phyloP scores from a whole-genome alignment of 2,888 invertebrate species.

The Eledone cirrhosa region DNA sequence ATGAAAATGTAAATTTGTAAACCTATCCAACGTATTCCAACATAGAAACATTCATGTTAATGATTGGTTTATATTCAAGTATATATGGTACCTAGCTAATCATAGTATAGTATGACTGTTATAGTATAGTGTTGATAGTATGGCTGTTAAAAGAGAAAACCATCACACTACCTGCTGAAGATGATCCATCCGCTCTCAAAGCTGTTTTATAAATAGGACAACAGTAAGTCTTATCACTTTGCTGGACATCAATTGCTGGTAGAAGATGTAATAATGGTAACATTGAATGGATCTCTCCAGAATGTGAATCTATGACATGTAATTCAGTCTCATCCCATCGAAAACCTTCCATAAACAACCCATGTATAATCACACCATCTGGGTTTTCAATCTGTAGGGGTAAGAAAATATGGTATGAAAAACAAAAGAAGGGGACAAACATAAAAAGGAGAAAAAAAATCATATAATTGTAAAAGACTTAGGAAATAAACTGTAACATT shows the following conservation, averaged over 20 bases:
- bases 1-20: no score
- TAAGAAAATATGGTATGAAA: background rate
- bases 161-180: constrained; percentile 65
- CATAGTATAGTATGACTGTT: no score
- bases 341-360: constrained; percentile 67
- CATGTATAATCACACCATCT: constrained; percentile 67
- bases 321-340: constrained; percentile 62
- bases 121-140: no score
- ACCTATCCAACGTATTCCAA: no score
- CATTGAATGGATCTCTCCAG: constrained; percentile 80
- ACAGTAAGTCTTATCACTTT: constrained; percentile 56
- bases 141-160: background rate
- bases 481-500: no score
- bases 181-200: constrained; percentile 66
- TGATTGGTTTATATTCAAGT: no score
- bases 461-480: no score
- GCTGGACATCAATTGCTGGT: constrained; percentile 72
- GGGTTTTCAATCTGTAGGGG: constrained; percentile 49
- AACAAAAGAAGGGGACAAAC: background rate
- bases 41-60: no score
- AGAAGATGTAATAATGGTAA: constrained; percentile 77
- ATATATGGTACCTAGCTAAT: no score
- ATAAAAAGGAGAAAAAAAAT: background rate
- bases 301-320: constrained; percentile 60
- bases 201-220: constrained; percentile 67